Conservation (phyloP, 1,140 invertebrate species). For the Pygmarrhopalites habei region DNA sequence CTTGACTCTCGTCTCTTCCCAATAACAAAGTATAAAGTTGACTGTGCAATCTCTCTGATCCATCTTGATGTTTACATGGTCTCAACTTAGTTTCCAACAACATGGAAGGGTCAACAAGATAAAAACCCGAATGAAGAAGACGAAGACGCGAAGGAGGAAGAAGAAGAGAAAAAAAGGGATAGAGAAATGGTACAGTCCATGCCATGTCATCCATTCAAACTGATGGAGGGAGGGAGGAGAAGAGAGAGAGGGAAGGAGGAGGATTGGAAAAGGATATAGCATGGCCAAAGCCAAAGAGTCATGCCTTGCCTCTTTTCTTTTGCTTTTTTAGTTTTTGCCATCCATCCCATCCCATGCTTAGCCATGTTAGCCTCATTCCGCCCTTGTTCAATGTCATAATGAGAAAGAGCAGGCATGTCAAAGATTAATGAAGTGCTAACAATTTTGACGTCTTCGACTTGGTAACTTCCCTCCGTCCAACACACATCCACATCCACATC, state of each 20-base stretch:
- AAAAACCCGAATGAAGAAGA: neutral
- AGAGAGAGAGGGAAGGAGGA: neutral
- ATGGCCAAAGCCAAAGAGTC: too few relatives aligned
- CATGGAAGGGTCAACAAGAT: slow-evolving; percentile 30
- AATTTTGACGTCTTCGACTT: slow-evolving; percentile 22
- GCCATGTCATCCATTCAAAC: too few relatives aligned
- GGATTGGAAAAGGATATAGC: too few relatives aligned
- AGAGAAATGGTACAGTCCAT: too few relatives aligned
- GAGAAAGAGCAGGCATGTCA: slow-evolving; percentile 29
- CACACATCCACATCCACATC: too few relatives aligned
- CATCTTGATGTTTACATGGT: slow-evolving; percentile 20
- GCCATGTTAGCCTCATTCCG: neutral
- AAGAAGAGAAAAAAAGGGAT: neutral
- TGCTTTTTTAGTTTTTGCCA: too few relatives aligned
- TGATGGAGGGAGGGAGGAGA: neutral
- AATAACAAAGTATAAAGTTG: too few relatives aligned
- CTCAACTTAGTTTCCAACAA: neutral
- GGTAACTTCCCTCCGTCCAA: too few relatives aligned
- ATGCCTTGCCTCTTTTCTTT: too few relatives aligned
- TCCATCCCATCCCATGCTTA: too few relatives aligned
- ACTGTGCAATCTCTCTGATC: too few relatives aligned
- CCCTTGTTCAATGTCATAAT: slow-evolving; percentile 25
- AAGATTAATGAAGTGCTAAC: slow-evolving; percentile 36
- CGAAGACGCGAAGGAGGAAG: neutral
- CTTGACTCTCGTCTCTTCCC: too few relatives aligned